These are phyloP conservation scores for Planococcus citri DNA, from an alignment of 1,140 invertebrate genomes.

Conservation along the genomic window DNA sequence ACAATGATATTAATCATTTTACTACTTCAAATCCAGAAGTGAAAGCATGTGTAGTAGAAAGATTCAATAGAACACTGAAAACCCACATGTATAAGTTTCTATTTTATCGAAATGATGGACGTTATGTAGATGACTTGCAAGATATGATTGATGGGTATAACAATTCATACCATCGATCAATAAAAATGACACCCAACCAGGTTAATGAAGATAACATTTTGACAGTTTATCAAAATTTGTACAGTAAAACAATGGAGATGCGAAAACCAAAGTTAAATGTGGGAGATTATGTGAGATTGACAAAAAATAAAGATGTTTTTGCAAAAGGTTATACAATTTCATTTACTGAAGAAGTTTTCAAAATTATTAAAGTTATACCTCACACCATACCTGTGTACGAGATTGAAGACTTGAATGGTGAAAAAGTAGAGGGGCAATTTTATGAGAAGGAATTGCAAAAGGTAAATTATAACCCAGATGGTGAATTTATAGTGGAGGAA, in stretches of 20 bases:
- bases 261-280: constrained; percentile 22
- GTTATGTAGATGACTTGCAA: neutral
- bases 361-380: constrained; percentile 29
- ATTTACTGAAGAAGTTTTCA: constrained; percentile 33
- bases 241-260: constrained; percentile 11
- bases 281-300: constrained; percentile 29
- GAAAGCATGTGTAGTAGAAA: constrained; percentile 35
- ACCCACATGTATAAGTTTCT: constrained; percentile 35
- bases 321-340: constrained; percentile 31
- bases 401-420: constrained; percentile 30
- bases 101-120: constrained; percentile 31
- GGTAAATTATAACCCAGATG: constrained; percentile 8
- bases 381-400: constrained; percentile 29
- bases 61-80: constrained; percentile 36
- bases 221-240: neutral
- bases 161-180: constrained; percentile 30
- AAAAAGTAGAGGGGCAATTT: constrained; percentile 30
- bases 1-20: too few relatives aligned
- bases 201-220: neutral
- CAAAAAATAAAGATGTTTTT: constrained; percentile 27
- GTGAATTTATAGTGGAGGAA: neutral
- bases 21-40: constrained; percentile 33
- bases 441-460: constrained; percentile 29
- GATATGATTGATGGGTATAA: constrained; percentile 31
- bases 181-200: constrained; percentile 22